Percentiles rank a stretch among this genome's conserved stretches.
Conservation (phyloP, 2,888 invertebrate species). For the Tortrix viridana region DNA sequence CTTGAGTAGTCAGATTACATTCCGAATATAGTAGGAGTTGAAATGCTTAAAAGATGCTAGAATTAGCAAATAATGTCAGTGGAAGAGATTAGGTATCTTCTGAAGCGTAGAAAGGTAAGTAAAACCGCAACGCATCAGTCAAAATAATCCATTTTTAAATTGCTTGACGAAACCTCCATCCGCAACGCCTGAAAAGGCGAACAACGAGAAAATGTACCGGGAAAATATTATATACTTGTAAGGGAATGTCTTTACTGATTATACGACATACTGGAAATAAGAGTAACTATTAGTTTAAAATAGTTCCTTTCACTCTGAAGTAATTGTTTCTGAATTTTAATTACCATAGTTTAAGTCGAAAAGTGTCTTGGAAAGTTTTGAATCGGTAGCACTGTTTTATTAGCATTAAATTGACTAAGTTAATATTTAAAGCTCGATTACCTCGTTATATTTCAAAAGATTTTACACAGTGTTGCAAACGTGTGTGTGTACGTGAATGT, state of each 20-base stretch:
- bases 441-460: constrained; percentile 26
- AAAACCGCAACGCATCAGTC: too few relatives aligned
- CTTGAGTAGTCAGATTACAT: constrained; percentile 21
- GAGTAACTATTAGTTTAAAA: constrained; percentile 5
- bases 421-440: constrained; percentile 10
- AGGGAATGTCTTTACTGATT: constrained; percentile 2
- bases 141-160: too few relatives aligned
- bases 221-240: neutral
- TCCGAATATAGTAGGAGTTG: constrained; percentile 8
- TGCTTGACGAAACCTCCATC: too few relatives aligned
- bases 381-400: constrained; percentile 3
- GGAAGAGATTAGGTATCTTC: neutral
- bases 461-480: constrained; percentile 26
- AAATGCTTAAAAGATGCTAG: constrained; percentile 13
- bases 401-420: constrained; percentile 14
- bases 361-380: constrained; percentile 7
- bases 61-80: constrained; percentile 12
- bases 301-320: constrained; percentile 5
- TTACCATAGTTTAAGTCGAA: neutral
- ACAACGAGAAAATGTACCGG: too few relatives aligned
- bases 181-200: too few relatives aligned
- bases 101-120: neutral
- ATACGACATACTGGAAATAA: neutral
- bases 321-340: neutral
- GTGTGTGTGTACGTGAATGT: constrained; percentile 18